These are phyloP conservation scores for Lasioglossum vierecki DNA, from an alignment of 2,888 invertebrate species.

Conservation along the genomic window DNA sequence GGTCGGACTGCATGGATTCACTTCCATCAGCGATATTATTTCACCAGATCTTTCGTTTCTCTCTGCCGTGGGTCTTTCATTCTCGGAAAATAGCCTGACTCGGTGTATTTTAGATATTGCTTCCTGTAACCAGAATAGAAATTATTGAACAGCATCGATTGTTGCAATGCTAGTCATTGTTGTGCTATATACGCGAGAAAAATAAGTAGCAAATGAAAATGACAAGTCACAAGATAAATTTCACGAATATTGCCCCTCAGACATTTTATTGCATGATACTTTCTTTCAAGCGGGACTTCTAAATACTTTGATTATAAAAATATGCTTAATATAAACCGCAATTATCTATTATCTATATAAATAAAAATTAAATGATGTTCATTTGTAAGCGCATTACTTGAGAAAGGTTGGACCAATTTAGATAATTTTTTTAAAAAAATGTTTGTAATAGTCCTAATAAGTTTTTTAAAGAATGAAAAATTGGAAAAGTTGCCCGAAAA, in stretches of 20 bases:
- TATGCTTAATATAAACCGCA: not conserved
- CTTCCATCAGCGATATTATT: constrained; percentile 74
- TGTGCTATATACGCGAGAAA: constrained; percentile 9
- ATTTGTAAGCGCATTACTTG: no score
- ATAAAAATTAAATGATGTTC: no score
- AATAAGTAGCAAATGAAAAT: constrained; percentile 4
- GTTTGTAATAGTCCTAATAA: no score
- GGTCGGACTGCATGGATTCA: constrained; percentile 61
- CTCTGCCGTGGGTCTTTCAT: constrained; percentile 52
- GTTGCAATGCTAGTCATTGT: constrained; percentile 27
- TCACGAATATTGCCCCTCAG: not conserved
- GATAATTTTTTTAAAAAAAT: no score
- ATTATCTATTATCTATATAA: no score
- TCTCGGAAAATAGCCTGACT: constrained; percentile 61
- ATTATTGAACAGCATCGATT: constrained; percentile 56
- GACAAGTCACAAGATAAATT: not conserved
- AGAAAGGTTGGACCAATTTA: no score
- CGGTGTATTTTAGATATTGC: constrained; percentile 67
- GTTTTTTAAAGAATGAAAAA: no score
- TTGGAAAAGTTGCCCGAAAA: no score
- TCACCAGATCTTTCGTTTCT: constrained; percentile 60
- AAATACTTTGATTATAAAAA: not conserved
- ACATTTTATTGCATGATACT: not conserved
- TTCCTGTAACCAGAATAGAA: constrained; percentile 54
- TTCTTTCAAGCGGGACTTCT: not conserved